A percentile compares a stretch with the other conserved stretches of the same genome.
phyloP scores from a whole-genome alignment of 1,140 invertebrate species.

The Acromyrmex heyeri region DNA sequence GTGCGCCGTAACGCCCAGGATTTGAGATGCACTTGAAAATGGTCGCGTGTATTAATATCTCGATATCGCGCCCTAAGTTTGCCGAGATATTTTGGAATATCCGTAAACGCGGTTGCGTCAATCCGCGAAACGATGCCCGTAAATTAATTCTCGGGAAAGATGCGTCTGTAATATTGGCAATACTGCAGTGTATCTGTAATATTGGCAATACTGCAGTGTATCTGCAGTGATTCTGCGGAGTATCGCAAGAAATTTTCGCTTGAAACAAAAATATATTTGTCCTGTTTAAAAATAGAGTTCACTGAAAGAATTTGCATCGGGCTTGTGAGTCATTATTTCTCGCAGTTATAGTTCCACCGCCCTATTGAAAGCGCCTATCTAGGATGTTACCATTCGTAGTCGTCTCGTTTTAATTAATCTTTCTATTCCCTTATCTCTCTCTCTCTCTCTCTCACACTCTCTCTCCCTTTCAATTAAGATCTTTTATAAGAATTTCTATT shows the following conservation, averaged over 20 bases:
- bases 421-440: neutral
- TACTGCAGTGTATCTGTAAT: neutral
- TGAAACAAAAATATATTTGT: conserved; percentile 3
- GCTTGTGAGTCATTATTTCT: conserved; percentile 34
- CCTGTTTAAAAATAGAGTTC: conserved; percentile 28
- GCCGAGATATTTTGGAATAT: conserved; percentile 28
- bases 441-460: no score
- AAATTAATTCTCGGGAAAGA: neutral
- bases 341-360: neutral
- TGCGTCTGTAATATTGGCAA: no score
- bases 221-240: neutral
- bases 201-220: no score
- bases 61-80: conserved; percentile 25
- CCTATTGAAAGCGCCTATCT: neutral
- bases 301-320: neutral
- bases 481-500: neutral
- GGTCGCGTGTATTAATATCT: conserved; percentile 61
- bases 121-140: neutral
- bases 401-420: conserved; percentile 23
- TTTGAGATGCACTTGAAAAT: conserved; percentile 70
- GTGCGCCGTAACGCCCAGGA: conserved; percentile 61
- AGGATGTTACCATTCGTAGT: neutral
- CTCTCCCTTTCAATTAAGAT: neutral
- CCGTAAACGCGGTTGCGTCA: conserved; percentile 1
- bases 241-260: neutral